phyloP scores from a whole-genome alignment of 2,113 vertebrate genomes.

The Dicrurus megarhynchus region DNA sequence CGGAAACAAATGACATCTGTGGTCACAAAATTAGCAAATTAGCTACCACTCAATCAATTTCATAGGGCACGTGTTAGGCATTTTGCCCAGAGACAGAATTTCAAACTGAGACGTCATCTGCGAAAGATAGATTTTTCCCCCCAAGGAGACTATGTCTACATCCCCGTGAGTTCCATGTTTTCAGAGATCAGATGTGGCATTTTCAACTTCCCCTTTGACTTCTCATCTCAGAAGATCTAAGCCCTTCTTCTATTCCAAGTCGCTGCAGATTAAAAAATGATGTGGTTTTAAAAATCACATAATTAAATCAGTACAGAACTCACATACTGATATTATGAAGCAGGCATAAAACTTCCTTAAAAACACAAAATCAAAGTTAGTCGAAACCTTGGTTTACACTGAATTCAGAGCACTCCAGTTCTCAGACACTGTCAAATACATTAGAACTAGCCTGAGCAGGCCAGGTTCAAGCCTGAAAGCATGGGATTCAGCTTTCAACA shows the following conservation, averaged over 20 bases:
- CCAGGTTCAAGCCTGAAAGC: background rate
- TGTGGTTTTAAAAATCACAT: background rate
- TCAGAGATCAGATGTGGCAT: background rate
- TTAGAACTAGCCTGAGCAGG: background rate
- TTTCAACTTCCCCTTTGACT: background rate
- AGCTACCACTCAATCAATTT: background rate
- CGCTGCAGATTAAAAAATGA: background rate
- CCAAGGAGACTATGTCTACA: background rate
- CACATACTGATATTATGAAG: background rate
- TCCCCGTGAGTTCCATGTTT: background rate
- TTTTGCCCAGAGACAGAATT: background rate
- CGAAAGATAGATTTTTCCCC: background rate
- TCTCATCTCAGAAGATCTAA: background rate
- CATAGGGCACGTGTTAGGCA: background rate
- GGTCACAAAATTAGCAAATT: background rate
- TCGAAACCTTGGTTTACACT: background rate
- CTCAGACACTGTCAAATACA: background rate
- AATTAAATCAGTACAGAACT: background rate
- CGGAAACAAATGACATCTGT: background rate
- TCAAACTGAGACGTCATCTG: background rate
- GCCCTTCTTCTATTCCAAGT: background rate
- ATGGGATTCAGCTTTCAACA: fast-evolving
- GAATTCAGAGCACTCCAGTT: background rate
- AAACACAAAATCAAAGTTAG: background rate
- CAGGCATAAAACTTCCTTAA: background rate